A percentile compares a stretch with the other conserved stretches of the same genome.
phyloP scores from a whole-genome alignment of 92 coral and sea anemone genomes.

The Umimayanthus chanpuru region DNA sequence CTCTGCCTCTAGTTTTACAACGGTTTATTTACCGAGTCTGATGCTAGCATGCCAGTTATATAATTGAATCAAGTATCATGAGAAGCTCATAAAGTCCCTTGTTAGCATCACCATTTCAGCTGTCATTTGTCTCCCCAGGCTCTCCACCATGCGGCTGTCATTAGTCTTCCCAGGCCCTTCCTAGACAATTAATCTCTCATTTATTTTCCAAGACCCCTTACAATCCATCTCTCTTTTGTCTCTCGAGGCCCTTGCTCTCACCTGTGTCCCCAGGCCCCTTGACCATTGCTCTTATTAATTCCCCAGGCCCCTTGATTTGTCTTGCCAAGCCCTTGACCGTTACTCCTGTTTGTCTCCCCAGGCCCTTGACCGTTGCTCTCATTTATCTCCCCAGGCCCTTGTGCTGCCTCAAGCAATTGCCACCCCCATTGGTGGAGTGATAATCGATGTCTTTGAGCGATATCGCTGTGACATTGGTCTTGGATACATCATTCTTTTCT shows the following conservation, averaged over 20 bases:
- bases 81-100: no score
- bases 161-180: neutral
- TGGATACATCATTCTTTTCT: slow-evolving; percentile 96
- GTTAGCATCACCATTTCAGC: no score
- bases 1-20: no score
- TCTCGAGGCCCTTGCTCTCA: neutral
- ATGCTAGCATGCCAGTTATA: no score
- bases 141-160: neutral
- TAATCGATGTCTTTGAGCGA: slow-evolving; percentile 90
- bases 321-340: neutral
- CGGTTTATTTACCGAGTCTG: no score
- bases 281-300: neutral
- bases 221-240: neutral
- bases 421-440: slow-evolving; percentile 95
- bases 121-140: no score
- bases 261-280: no score
- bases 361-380: neutral
- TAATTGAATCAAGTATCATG: no score
- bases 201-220: slow-evolving; percentile 69
- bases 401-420: slow-evolving; percentile 99
- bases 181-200: neutral
- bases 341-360: no score
- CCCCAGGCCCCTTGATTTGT: slow-evolving; percentile 63
- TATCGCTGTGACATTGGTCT: slow-evolving; percentile 95
- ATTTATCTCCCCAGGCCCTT: slow-evolving; percentile 70